These are phyloP conservation scores for Bergia puertoricense DNA, from an alignment of 92 coral and sea anemone species.

Conservation along the genomic window DNA sequence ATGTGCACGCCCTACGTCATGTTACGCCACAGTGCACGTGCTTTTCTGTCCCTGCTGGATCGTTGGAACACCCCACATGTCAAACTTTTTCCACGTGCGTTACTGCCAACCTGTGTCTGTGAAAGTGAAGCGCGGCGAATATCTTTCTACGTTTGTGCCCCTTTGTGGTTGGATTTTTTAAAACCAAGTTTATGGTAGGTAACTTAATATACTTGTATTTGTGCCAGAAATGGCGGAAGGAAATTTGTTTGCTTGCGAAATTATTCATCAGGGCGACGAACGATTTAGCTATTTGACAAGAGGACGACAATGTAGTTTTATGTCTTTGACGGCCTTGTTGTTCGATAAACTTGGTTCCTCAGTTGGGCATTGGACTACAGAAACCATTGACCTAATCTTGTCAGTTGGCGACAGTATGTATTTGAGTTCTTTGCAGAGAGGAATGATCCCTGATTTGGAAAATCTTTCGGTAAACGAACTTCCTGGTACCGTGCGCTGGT, in stretches of 20 bases:
- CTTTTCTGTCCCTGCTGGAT: too few species aligned
- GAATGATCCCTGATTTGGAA: too few species aligned
- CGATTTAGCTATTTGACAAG: slow-evolving; percentile 15
- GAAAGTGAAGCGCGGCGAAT: background rate
- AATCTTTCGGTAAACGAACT: background rate
- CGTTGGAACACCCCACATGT: too few species aligned
- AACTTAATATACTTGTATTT: slow-evolving; percentile 12
- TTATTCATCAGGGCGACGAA: slow-evolving; percentile 9
- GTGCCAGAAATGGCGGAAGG: background rate
- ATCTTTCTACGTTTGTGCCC: too few species aligned
- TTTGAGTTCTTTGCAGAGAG: background rate
- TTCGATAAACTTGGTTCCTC: background rate
- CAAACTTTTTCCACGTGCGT: too few species aligned
- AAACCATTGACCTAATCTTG: background rate
- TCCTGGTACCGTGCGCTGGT: background rate
- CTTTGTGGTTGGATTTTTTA: too few species aligned
- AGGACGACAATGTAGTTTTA: slow-evolving; percentile 8
- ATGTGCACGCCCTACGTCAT: too few species aligned
- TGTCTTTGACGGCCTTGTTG: slow-evolving; percentile 6
- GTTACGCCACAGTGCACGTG: too few species aligned
- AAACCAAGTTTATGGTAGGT: background rate
- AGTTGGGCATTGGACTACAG: background rate
- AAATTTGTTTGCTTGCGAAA: slow-evolving; percentile 10
- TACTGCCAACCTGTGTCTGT: too few species aligned
- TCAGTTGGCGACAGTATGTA: background rate